phyloP scores from a whole-genome alignment of 1,140 invertebrate species.

The Lepidurus couesii region DNA sequence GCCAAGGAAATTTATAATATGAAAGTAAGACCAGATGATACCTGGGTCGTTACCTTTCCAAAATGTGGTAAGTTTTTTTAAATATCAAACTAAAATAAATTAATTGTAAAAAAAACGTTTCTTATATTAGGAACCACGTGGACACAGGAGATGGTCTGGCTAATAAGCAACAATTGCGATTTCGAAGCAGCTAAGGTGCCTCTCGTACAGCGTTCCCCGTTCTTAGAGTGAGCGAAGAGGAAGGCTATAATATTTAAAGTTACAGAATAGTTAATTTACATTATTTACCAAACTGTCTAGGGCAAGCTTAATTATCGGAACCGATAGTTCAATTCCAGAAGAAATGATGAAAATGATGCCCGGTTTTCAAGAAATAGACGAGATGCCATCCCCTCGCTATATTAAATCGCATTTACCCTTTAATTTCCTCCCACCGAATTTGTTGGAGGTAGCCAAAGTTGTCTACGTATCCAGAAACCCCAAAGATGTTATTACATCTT shows the following conservation, averaged over 20 bases:
- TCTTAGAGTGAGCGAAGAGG: constrained; percentile 47
- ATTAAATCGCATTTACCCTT: constrained; percentile 50
- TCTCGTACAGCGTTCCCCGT: constrained; percentile 44
- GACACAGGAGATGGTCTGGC: constrained; percentile 57
- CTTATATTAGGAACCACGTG: constrained; percentile 49
- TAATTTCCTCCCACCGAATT: constrained; percentile 43
- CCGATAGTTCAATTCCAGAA: background rate
- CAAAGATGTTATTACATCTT: constrained; percentile 77
- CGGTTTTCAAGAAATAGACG: constrained; percentile 61
- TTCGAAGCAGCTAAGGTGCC: constrained; percentile 47
- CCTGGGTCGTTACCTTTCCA: constrained; percentile 30
- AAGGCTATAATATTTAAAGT: background rate
- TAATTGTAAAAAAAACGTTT: background rate
- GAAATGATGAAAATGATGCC: background rate
- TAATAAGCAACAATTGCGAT: constrained; percentile 50
- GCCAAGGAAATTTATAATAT: constrained; percentile 33
- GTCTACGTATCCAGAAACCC: constrained; percentile 75
- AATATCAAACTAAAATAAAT: no score
- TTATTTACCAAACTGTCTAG: background rate
- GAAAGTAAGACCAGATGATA: constrained; percentile 30
- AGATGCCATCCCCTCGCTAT: constrained; percentile 48
- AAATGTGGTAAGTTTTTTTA: constrained; percentile 34
- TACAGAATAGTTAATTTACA: background rate
- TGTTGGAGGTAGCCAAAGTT: constrained; percentile 33
- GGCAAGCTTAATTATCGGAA: background rate